Conservation (phyloP, 2,113 vertebrate genomes). For the Lepidothrix coronata region DNA sequence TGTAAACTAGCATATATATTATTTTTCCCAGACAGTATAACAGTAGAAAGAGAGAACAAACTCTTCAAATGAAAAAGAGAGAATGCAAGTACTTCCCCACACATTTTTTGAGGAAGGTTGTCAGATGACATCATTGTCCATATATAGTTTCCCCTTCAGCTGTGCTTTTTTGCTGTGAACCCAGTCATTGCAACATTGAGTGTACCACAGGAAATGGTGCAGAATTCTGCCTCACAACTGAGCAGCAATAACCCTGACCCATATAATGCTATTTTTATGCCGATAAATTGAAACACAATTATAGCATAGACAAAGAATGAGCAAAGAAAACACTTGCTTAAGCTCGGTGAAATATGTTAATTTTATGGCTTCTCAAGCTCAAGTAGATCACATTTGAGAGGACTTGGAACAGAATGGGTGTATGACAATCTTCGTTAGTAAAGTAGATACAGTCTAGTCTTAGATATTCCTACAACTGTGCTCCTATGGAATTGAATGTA, state of each 20-base stretch:
- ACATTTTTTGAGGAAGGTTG: neutral
- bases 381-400: neutral
- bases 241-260: neutral
- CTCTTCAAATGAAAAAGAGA: neutral
- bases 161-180: neutral
- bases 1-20: neutral
- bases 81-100: neutral
- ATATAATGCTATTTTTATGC: neutral
- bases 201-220: neutral
- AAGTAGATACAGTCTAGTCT: neutral
- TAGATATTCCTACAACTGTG: neutral
- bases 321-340: neutral
- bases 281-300: neutral
- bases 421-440: neutral
- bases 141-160: neutral
- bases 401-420: neutral
- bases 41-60: neutral
- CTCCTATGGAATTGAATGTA: neutral
- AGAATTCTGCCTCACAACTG: neutral
- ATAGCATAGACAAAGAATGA: neutral
- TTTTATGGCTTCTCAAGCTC: neutral
- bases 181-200: neutral
- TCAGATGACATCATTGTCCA: neutral
- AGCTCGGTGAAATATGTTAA: neutral
- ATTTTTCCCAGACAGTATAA: neutral